phyloP scores from a whole-genome alignment of 1,140 invertebrate genomes.

The Microvelia longipes region DNA sequence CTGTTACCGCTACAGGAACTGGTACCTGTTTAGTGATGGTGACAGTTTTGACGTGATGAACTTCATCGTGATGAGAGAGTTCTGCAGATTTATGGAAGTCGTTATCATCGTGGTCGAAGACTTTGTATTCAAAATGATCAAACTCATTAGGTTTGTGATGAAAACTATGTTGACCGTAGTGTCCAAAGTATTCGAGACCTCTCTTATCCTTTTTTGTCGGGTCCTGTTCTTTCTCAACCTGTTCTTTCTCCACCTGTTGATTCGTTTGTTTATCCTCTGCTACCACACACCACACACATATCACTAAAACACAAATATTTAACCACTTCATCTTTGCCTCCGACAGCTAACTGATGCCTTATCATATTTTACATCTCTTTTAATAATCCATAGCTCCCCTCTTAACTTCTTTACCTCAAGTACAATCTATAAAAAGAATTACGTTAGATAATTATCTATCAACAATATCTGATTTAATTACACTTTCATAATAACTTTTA shows the following conservation, averaged over 20 bases:
- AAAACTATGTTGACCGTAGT: not conserved
- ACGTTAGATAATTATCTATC: too few relatives aligned
- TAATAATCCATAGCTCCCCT: not conserved
- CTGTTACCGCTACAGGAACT: constrained; percentile 27
- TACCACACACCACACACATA: not conserved
- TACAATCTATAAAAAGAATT: not conserved
- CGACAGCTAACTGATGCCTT: not conserved
- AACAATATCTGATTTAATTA: too few relatives aligned
- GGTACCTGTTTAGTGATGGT: constrained; percentile 18
- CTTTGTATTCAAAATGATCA: not conserved
- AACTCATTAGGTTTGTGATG: too few relatives aligned
- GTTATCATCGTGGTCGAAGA: not conserved
- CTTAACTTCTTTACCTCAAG: not conserved
- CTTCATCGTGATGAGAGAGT: not conserved
- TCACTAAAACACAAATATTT: not conserved
- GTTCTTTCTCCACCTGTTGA: not conserved
- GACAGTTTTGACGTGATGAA: constrained; percentile 10
- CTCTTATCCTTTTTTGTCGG: too few relatives aligned
- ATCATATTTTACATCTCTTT: not conserved
- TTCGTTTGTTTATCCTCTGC: not conserved
- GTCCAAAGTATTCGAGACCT: not conserved
- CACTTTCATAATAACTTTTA: not conserved
- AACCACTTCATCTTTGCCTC: constrained; percentile 1
- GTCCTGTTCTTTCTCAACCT: not conserved
- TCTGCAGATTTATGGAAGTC: constrained; percentile 1